These are phyloP conservation scores for Sandelia bainsii DNA, from an alignment of 2,797 vertebrate genomes.

Conservation along the genomic window DNA sequence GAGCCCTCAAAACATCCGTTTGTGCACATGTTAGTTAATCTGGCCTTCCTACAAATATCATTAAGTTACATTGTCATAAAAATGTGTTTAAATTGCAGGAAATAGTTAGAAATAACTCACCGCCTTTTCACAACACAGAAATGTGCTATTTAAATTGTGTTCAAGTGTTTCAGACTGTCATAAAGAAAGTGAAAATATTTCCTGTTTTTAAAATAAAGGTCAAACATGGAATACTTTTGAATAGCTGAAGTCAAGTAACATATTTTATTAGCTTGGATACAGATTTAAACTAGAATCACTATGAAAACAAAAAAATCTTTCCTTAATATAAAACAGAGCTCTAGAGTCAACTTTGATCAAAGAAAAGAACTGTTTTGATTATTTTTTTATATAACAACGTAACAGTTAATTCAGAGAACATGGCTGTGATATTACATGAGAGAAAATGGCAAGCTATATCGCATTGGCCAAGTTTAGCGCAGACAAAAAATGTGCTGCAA, in stretches of 20 bases:
- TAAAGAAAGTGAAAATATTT: not conserved
- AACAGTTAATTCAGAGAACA: not conserved
- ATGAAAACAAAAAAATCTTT: conserved; percentile 12
- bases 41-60: conserved; percentile 1
- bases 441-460: conserved; percentile 3
- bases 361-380: conserved; percentile 16
- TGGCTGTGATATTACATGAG: conserved; percentile 9
- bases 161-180: not conserved
- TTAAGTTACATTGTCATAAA: not conserved
- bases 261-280: not conserved
- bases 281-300: not conserved
- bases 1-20: not conserved
- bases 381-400: conserved; percentile 6
- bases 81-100: conserved; percentile 15
- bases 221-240: not conserved
- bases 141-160: conserved; percentile 1
- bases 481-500: conserved; percentile 15
- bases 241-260: not conserved
- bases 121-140: not conserved
- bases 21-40: not conserved
- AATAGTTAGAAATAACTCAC: not conserved
- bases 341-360: conserved; percentile 7
- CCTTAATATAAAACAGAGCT: not conserved
- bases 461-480: conserved; percentile 1
- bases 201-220: not conserved